These are phyloP conservation scores for Thalassophryne amazonica DNA, from an alignment of 2,797 vertebrate species.

Conservation along the genomic window DNA sequence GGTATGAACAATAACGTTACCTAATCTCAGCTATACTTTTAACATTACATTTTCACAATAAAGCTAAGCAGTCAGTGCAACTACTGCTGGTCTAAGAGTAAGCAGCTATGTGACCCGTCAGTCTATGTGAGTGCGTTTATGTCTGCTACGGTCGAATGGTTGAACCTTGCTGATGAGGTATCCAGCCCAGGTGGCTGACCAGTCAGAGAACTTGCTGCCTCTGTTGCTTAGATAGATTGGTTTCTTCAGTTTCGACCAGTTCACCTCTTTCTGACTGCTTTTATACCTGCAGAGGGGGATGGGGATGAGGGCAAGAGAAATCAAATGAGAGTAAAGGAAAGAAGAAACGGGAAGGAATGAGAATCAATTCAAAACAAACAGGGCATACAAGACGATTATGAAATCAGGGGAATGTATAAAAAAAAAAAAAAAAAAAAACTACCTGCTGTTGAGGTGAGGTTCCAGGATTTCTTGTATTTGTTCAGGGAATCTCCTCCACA, in stretches of 20 bases:
- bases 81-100: no score
- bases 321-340: background rate
- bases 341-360: background rate
- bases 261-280: conserved; percentile 92
- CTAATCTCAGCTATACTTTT: no score
- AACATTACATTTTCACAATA: no score
- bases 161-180: conserved; percentile 96
- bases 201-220: conserved; percentile 93
- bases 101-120: no score
- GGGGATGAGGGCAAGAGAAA: background rate
- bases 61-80: no score
- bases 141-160: background rate
- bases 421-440: background rate
- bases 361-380: background rate
- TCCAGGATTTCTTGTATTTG: conserved; percentile 96
- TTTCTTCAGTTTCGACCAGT: conserved; percentile 94
- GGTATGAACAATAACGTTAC: no score
- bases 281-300: conserved; percentile 83
- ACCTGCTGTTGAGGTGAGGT: conserved; percentile 96
- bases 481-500: conserved; percentile 97
- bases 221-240: conserved; percentile 93
- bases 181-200: conserved; percentile 96
- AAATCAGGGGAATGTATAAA: background rate
- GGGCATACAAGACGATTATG: no score
- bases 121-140: no score